Evolutionary conservation across 2,113 vertebrate species (phyloP).

Genomic region (Campylorhamphus procurvoides): DNA sequence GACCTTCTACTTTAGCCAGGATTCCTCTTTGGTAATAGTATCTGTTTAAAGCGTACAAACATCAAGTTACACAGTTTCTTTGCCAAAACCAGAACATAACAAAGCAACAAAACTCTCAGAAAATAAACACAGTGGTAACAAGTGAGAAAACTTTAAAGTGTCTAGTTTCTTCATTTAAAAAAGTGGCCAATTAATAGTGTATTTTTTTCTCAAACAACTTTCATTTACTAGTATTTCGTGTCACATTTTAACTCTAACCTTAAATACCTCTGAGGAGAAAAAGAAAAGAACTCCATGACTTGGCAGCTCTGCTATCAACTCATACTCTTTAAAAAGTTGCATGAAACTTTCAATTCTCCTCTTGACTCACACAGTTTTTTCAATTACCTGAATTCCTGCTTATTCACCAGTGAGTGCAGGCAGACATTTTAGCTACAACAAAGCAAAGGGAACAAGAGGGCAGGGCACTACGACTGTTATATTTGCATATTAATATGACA

Average conservation of each 20-base stretch:
- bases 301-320: background rate
- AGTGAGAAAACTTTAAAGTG: background rate
- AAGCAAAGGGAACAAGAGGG: background rate
- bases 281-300: background rate
- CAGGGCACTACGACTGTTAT: background rate
- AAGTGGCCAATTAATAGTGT: background rate
- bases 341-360: background rate
- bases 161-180: background rate
- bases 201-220: background rate
- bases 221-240: background rate
- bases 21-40: slow-evolving; percentile 99
- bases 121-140: background rate
- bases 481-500: background rate
- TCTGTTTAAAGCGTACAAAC: slow-evolving; percentile 70
- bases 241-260: background rate
- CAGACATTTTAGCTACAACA: background rate
- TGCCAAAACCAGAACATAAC: background rate
- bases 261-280: background rate
- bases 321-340: background rate
- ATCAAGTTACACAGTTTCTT: background rate
- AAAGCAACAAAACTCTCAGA: background rate
- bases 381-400: background rate
- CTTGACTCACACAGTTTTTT: background rate
- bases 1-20: slow-evolving; percentile 97
- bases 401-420: background rate